Evolutionary conservation across 2,797 vertebrate species (phyloP).

Genomic region (Acrossocheilus wenchowensis): DNA sequence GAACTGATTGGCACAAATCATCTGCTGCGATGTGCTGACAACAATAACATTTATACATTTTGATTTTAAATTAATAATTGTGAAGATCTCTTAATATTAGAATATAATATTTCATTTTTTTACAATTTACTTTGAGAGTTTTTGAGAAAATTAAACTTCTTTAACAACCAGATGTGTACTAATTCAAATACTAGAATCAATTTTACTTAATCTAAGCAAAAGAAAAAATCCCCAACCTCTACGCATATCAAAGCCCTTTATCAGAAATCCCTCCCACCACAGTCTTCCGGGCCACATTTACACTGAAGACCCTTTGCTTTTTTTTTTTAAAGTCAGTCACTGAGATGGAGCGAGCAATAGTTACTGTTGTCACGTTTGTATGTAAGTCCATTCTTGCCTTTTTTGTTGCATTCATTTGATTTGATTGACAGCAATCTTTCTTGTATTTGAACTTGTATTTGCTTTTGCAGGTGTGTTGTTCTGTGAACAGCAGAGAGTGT

Average conservation of each 20-base stretch:
- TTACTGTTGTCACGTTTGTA: constrained; percentile 12
- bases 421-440: not conserved
- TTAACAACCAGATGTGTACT: not conserved
- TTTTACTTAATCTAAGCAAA: not conserved
- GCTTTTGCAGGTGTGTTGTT: constrained; percentile 46
- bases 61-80: not conserved
- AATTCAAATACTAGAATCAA: not conserved
- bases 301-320: constrained; percentile 5
- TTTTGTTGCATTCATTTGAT: not conserved
- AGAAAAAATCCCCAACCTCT: too few species aligned
- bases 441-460: not conserved
- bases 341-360: constrained; percentile 46
- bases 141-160: not conserved
- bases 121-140: not conserved
- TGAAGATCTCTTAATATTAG: not conserved
- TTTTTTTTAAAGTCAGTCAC: not conserved
- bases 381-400: constrained; percentile 29
- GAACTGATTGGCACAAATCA: not conserved
- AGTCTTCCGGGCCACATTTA: constrained; percentile 18
- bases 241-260: not conserved
- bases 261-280: constrained; percentile 32
- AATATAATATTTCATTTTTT: not conserved
- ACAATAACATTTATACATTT: not conserved
- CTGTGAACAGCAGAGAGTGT: constrained; percentile 30
- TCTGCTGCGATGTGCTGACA: not conserved